A percentile compares a stretch with the other conserved stretches of the same genome.
These are phyloP conservation scores for Homalodisca vitripennis DNA, from an alignment of 1,140 invertebrate genomes.

Conservation along the genomic window DNA sequence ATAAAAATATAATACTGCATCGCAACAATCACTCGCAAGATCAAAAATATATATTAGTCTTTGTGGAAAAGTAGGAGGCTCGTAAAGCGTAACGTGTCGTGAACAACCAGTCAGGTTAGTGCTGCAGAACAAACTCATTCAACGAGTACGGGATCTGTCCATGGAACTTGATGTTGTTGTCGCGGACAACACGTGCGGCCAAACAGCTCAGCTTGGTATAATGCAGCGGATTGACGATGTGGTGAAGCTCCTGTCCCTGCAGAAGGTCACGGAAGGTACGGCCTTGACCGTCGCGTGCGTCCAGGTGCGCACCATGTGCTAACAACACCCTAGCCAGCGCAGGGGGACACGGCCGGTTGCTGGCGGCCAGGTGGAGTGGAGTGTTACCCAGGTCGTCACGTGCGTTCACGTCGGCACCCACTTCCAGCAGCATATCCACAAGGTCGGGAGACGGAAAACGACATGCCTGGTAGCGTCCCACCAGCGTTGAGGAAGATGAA, in stretches of 20 bases:
- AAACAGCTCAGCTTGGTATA: constrained; percentile 78
- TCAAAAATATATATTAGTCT: no score
- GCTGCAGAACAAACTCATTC: constrained; percentile 25
- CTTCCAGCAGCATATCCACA: constrained; percentile 72
- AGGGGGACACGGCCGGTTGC: constrained; percentile 57
- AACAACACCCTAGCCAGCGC: constrained; percentile 68
- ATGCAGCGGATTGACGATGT: constrained; percentile 70
- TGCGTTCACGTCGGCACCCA: constrained; percentile 77
- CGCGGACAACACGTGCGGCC: constrained; percentile 71
- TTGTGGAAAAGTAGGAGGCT: no score
- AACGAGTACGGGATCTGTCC: constrained; percentile 23
- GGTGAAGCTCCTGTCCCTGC: constrained; percentile 55
- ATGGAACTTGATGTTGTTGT: constrained; percentile 47
- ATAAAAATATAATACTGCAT: background rate
- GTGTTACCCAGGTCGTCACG: constrained; percentile 78
- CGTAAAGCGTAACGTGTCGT: background rate
- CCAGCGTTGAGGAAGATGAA: constrained; percentile 55
- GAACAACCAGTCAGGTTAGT: constrained; percentile 12
- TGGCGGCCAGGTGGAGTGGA: constrained; percentile 65
- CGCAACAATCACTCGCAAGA: background rate
- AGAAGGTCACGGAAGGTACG: constrained; percentile 74
- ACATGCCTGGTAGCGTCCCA: constrained; percentile 69
- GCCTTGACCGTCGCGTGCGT: constrained; percentile 77
- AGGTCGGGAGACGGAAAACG: constrained; percentile 66
- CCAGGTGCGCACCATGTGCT: constrained; percentile 79